Evolutionary conservation across 2,113 vertebrate genomes (phyloP).

Genomic region (Ailurus styani): DNA sequence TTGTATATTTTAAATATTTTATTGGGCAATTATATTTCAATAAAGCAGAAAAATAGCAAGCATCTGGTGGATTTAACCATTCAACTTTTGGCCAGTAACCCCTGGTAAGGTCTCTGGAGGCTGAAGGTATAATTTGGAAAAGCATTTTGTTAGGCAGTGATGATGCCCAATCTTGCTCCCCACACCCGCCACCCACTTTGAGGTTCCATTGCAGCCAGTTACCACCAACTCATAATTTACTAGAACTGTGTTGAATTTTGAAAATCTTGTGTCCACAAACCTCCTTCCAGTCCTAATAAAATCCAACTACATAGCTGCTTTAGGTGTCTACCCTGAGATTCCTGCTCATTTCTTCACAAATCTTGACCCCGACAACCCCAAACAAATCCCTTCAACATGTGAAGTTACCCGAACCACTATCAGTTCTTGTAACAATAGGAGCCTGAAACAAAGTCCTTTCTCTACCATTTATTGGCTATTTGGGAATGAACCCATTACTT

Average conservation of each 20-base stretch:
- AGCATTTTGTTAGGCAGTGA: background rate
- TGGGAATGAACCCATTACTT: background rate
- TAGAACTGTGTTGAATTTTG: background rate
- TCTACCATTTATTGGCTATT: background rate
- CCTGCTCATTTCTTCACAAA: background rate
- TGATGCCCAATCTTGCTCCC: background rate
- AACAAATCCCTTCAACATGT: background rate
- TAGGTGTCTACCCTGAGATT: background rate
- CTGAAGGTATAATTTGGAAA: background rate
- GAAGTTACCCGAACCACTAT: background rate
- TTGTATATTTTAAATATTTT: background rate
- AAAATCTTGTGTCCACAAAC: background rate
- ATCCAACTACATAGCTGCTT: background rate
- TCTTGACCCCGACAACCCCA: background rate
- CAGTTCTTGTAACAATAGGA: background rate
- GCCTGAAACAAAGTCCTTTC: background rate
- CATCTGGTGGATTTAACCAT: background rate
- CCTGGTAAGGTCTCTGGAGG: background rate
- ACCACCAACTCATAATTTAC: background rate
- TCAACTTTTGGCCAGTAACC: background rate
- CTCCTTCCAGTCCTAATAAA: background rate
- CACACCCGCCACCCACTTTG: background rate
- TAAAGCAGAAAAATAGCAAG: slow-evolving; percentile 8
- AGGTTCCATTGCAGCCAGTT: background rate
- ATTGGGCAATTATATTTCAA: background rate